Percentiles rank a stretch among this genome's conserved stretches.
Conservation (phyloP, 2,888 invertebrate genomes). For the Agonopterix arenella region DNA sequence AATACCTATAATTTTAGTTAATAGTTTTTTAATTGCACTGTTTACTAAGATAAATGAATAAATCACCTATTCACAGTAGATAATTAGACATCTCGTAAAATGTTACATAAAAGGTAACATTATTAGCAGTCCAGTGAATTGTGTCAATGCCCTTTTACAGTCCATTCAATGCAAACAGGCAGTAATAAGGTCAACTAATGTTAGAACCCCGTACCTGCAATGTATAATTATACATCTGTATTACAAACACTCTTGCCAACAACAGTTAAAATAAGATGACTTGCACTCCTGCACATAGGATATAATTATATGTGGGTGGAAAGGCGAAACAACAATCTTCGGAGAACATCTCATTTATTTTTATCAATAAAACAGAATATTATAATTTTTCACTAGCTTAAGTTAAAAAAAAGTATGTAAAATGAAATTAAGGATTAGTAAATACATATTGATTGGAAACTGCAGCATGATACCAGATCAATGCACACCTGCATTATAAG, state of each 20-base stretch:
- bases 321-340: constrained; percentile 45
- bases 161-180: constrained; percentile 33
- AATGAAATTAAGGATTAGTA: constrained; percentile 54
- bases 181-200: constrained; percentile 6
- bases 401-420: constrained; percentile 55
- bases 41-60: too few species aligned
- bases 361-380: constrained; percentile 72
- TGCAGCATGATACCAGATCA: constrained; percentile 39
- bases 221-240: too few species aligned
- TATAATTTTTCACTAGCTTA: constrained; percentile 72
- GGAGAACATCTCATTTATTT: constrained; percentile 67
- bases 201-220: constrained; percentile 14
- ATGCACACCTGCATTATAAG: not conserved
- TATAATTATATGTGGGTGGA: constrained; percentile 26
- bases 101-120: too few species aligned
- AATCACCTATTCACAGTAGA: too few species aligned
- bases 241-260: constrained; percentile 36
- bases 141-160: constrained; percentile 12
- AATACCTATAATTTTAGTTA: too few species aligned
- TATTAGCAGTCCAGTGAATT: too few species aligned
- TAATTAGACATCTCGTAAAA: too few species aligned
- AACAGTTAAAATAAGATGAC: constrained; percentile 57
- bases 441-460: constrained; percentile 40
- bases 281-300: constrained; percentile 27
- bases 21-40: too few species aligned